phyloP scores from a whole-genome alignment of 2,888 invertebrate genomes.

The Drosophila paranaensis region DNA sequence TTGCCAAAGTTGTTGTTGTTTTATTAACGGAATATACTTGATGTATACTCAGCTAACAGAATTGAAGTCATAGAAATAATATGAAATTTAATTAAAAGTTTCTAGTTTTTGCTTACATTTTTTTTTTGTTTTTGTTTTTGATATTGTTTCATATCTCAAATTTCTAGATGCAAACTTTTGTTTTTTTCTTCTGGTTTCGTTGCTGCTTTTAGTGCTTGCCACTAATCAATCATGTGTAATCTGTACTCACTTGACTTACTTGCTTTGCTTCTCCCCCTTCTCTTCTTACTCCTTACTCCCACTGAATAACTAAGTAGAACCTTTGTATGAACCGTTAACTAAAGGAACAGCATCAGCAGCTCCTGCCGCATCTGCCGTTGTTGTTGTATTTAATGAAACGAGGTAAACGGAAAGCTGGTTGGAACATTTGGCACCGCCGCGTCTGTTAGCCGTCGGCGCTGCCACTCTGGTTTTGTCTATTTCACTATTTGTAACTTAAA shows the following conservation, averaged over 20 bases:
- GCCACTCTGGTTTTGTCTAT: constrained; percentile 68
- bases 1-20: constrained; percentile 55
- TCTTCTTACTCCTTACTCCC: constrained; percentile 17
- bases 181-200: constrained; percentile 19
- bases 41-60: constrained; percentile 10
- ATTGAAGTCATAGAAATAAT: constrained; percentile 11
- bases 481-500: constrained; percentile 78
- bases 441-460: constrained; percentile 17
- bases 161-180: constrained; percentile 34
- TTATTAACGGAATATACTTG: constrained; percentile 29
- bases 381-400: constrained; percentile 65
- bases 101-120: background rate
- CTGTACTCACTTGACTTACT: background rate
- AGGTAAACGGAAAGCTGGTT: constrained; percentile 72
- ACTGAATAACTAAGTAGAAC: constrained; percentile 64
- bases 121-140: too few species aligned
- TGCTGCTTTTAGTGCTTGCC: constrained; percentile 32
- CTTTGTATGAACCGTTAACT: constrained; percentile 76
- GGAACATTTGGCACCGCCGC: constrained; percentile 55
- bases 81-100: constrained; percentile 9
- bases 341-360: constrained; percentile 35
- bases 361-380: constrained; percentile 27
- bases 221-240: background rate
- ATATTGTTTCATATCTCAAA: constrained; percentile 18
- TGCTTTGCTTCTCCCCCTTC: background rate